phyloP scores from a whole-genome alignment of 2,113 vertebrate genomes.

The Heliornis fulica region DNA sequence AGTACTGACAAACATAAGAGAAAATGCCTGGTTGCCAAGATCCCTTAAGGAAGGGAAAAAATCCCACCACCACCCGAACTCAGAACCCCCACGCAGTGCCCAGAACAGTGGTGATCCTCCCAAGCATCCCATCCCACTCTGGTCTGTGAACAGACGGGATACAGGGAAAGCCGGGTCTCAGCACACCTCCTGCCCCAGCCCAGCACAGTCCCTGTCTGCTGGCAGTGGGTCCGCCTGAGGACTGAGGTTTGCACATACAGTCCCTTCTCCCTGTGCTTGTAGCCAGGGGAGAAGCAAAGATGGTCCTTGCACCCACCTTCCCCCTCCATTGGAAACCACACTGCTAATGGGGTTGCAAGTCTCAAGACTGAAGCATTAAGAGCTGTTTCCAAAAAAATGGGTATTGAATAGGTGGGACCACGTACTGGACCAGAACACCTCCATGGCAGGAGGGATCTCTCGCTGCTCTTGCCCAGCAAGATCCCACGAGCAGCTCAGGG shows the following conservation, averaged over 20 bases:
- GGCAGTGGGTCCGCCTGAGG: neutral
- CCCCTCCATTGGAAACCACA: neutral
- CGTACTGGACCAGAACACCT: neutral
- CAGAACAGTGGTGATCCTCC: neutral
- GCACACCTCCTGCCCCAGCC: neutral
- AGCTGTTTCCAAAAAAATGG: neutral
- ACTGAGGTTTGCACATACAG: neutral
- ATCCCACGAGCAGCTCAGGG: neutral
- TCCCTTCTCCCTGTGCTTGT: neutral
- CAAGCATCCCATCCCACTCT: neutral
- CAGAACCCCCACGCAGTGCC: neutral
- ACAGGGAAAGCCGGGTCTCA: neutral
- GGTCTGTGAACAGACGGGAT: neutral
- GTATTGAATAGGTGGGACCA: neutral
- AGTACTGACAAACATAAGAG: conserved; percentile 27
- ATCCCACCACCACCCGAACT: neutral
- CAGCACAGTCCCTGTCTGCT: neutral
- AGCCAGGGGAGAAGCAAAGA: neutral
- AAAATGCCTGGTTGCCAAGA: conserved; percentile 38
- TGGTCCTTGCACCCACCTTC: neutral
- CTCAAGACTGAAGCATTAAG: neutral
- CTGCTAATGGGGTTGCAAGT: accelerated
- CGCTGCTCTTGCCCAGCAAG: neutral
- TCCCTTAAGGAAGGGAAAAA: neutral
- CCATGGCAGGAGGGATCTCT: neutral